These are phyloP conservation scores for Pyrrhia umbra DNA, from an alignment of 2,888 invertebrate genomes.

Conservation along the genomic window DNA sequence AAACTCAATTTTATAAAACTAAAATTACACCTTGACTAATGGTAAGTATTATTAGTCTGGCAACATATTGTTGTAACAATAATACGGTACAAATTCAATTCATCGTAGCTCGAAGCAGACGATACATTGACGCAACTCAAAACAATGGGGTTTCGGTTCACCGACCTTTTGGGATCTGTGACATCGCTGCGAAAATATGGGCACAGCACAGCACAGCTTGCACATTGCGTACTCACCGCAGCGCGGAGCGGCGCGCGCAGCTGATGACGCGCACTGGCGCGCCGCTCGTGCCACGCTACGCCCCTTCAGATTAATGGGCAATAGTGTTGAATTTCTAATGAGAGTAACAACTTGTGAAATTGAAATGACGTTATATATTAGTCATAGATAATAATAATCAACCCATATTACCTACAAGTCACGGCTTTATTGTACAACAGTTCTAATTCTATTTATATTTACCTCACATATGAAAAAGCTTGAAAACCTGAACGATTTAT, in stretches of 20 bases:
- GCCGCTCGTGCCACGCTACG: constrained; percentile 82
- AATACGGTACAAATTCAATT: constrained; percentile 85
- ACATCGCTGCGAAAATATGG: constrained; percentile 87
- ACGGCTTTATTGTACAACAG: constrained; percentile 1
- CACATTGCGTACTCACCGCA: constrained; percentile 71
- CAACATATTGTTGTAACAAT: constrained; percentile 79
- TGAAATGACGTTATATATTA: constrained; percentile 79
- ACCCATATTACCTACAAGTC: constrained; percentile 6
- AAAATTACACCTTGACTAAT: constrained; percentile 70
- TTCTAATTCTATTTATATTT: not conserved
- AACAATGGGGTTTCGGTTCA: constrained; percentile 88
- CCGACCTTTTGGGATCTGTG: constrained; percentile 87
- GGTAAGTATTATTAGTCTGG: constrained; percentile 77
- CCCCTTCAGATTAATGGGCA: constrained; percentile 83
- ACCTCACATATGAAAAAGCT: not conserved
- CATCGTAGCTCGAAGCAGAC: constrained; percentile 84
- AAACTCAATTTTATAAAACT: constrained; percentile 62
- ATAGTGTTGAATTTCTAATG: constrained; percentile 85
- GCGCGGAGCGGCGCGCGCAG: constrained; percentile 48
- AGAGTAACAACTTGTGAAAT: constrained; percentile 81
- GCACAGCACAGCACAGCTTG: constrained; percentile 76
- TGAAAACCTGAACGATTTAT: not conserved
- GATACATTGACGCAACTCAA: constrained; percentile 87
- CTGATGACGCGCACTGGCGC: constrained; percentile 81
- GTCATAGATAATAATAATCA: constrained; percentile 49